A percentile compares a stretch with the other conserved stretches of the same genome.
Conservation (phyloP, 2,797 vertebrate species). For the Arrhamphus sclerolepis region DNA sequence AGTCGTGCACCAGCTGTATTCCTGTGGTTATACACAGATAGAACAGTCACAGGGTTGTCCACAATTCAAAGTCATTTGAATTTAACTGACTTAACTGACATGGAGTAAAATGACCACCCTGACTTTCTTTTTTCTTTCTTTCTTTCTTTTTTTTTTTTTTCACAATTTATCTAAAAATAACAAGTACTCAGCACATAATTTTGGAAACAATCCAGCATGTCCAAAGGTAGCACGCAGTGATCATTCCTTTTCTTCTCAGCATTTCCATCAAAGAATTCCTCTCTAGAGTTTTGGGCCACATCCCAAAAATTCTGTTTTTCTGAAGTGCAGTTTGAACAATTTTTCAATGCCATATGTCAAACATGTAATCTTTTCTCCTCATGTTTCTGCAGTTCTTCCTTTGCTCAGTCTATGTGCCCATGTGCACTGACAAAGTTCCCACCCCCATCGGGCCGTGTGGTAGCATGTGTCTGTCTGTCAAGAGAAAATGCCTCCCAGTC, state of each 20-base stretch:
- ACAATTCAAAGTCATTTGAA: no score
- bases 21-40: no score
- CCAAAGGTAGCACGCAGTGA: no score
- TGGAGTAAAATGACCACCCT: no score
- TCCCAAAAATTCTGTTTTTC: neutral
- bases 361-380: neutral
- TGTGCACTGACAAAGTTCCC: slow-evolving; percentile 99
- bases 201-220: no score
- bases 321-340: neutral
- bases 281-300: neutral
- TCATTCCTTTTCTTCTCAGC: no score
- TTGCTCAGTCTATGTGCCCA: slow-evolving; percentile 97
- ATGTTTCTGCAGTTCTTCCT: slow-evolving; percentile 90
- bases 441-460: slow-evolving; percentile 96
- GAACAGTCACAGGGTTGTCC: no score
- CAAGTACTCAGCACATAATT: no score
- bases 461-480: slow-evolving; percentile 97
- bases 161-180: no score
- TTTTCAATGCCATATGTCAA: slow-evolving; percentile 4
- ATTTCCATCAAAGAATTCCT: neutral
- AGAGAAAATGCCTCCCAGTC: slow-evolving; percentile 94
- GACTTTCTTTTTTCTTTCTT: no score
- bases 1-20: neutral
- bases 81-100: no score
- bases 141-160: no score